Evolutionary conservation across 2,797 vertebrate species (phyloP), one percentile per base, ranked within the genome.

Genomic region (Myoxocephalus aenaeus): DNA sequence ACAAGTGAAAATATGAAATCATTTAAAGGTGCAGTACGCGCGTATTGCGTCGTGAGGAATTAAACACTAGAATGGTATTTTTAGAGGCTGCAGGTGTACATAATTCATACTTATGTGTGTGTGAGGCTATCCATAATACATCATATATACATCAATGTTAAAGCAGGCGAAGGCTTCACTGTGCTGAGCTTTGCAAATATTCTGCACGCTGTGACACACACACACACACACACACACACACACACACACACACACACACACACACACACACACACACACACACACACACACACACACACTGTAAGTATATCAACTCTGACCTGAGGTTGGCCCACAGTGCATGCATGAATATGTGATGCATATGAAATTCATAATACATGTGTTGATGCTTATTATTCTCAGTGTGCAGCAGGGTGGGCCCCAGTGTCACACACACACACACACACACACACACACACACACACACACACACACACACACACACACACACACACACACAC

Each of bases 61-160:
- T 1, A 48, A 65, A 59, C 44, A 54, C 15, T 1, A 11, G 20
- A 22, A 34, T 0, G 17, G 18, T 77, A 59, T 82, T 51, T 79
- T 69, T 74, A 66, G 48, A 62, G 22, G 42, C 70, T 53, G 36
- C 42, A 75, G 54, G 4, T 64, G 46, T 74, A 1, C 68, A 84
- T 84, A 54, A 81, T 87, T 86, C 74, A 82, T 74, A 51, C 59
- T 22, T 36, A n/a, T 75, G 25, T 56, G 11, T 79, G 34, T 34
- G 14, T 38, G 34, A 34, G 57, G n/a, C 0, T 22, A 79, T 82
- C 63, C 82, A 89, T 89, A 65, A 87, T 75, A 62, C 77, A 88
- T 83, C 1, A 46, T 80, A 70, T 81, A 29, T 82, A 78, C 79
- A 81, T 83, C 54, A 32, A 42, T 77, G 81, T 85, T 82, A 79